These are phyloP conservation scores for Philypnodon macrostomus DNA, from an alignment of 2,797 vertebrate genomes.

Conservation along the genomic window DNA sequence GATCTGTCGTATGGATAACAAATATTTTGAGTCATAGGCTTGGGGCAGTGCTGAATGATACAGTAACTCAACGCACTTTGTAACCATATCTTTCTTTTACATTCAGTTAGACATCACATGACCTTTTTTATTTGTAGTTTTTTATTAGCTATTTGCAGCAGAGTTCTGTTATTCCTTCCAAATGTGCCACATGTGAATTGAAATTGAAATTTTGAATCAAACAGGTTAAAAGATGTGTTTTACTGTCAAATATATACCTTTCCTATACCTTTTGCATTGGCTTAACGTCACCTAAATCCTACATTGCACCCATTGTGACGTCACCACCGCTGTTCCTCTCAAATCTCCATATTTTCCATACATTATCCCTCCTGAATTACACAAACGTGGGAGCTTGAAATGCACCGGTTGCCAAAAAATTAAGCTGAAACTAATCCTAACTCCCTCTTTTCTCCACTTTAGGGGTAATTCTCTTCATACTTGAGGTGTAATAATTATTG, in stretches of 20 bases:
- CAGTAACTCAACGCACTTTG: not conserved
- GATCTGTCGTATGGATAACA: conserved; percentile 27
- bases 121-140: no score
- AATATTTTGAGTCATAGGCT: conserved; percentile 9
- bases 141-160: no score
- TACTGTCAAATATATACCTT: not conserved
- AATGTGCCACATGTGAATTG: no score
- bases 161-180: no score
- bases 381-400: conserved; percentile 30
- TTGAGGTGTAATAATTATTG: conserved; percentile 48
- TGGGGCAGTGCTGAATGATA: conserved; percentile 4
- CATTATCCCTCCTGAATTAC: conserved; percentile 30
- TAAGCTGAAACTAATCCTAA: conserved; percentile 40
- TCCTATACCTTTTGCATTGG: not conserved
- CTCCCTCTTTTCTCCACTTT: conserved; percentile 13
- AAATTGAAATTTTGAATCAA: no score
- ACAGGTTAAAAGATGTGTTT: not conserved
- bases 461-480: conserved; percentile 42
- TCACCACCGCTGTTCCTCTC: conserved; percentile 38
- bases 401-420: conserved; percentile 26
- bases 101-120: no score
- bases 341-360: conserved; percentile 46
- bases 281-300: conserved; percentile 4
- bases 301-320: conserved; percentile 8
- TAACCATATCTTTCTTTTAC: not conserved